A percentile compares a stretch with the other conserved stretches of the same genome.
Evolutionary conservation across 1,140 invertebrate species (phyloP).

Genomic region (Riptortus pedestris): DNA sequence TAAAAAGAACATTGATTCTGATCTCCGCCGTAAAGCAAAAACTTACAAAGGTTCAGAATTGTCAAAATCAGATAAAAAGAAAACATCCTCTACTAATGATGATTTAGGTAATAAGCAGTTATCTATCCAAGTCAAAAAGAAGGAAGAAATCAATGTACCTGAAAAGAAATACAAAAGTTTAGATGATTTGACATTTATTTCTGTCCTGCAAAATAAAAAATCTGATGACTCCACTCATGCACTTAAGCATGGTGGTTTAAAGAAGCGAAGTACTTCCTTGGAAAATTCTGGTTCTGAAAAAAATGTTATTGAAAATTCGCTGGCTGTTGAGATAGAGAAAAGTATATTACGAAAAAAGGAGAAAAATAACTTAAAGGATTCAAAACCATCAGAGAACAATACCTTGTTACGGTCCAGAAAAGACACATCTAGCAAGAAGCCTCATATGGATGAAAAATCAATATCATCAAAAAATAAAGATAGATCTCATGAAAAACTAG

Average conservation of each 20-base stretch:
- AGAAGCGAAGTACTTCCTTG: neutral
- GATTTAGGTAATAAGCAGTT: too few species aligned
- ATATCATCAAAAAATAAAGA: neutral
- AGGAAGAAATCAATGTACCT: neutral
- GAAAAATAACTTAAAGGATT: neutral
- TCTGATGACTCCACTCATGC: neutral
- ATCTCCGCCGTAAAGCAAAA: neutral
- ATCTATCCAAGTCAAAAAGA: too few species aligned
- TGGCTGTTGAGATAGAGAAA: neutral
- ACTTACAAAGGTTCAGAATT: constrained; percentile 3
- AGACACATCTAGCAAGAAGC: neutral
- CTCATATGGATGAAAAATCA: neutral
- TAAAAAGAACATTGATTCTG: constrained; percentile 5
- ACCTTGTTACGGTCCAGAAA: neutral
- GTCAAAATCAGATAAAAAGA: neutral
- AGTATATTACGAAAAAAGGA: neutral
- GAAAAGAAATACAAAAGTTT: neutral
- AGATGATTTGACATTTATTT: neutral
- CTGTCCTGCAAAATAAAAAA: neutral
- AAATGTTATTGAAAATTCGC: neutral
- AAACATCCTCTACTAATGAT: neutral
- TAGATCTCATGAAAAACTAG: neutral
- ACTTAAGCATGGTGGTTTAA: too few species aligned
- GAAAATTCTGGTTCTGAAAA: neutral
- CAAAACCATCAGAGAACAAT: neutral